Conservation (phyloP, 2,113 vertebrate genomes). For the Aspidoscelis tigris region DNA sequence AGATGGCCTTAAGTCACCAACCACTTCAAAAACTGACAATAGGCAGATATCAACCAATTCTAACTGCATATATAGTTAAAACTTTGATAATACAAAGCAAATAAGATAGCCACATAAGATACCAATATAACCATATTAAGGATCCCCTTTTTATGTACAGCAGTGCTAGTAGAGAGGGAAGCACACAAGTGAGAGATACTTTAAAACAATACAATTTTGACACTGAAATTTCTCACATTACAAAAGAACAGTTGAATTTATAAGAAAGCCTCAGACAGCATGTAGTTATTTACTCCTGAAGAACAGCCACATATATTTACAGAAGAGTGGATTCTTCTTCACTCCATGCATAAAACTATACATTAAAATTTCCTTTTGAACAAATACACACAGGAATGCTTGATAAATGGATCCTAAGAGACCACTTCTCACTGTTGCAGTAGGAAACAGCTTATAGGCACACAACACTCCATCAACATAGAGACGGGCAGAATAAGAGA, state of each 20-base stretch:
- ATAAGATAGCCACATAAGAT: slow-evolving; percentile 4
- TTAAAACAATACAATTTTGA: slow-evolving; percentile 43
- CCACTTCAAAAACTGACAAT: not conserved
- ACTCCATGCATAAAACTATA: slow-evolving; percentile 47
- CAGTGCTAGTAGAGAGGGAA: not conserved
- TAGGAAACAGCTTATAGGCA: slow-evolving; percentile 70
- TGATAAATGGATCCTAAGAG: slow-evolving; percentile 73
- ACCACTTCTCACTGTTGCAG: slow-evolving; percentile 70
- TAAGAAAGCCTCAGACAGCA: slow-evolving; percentile 42
- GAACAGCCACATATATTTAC: slow-evolving; percentile 7
- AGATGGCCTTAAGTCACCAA: not conserved
- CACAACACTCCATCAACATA: slow-evolving; percentile 68
- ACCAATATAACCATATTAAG: slow-evolving; percentile 23
- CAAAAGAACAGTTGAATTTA: slow-evolving; percentile 58
- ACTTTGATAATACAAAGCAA: slow-evolving; percentile 3
- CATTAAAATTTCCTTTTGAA: slow-evolving; percentile 68
- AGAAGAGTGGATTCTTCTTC: slow-evolving; percentile 4
- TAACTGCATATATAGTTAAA: not conserved
- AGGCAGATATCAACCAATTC: slow-evolving; percentile 25
- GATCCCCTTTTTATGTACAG: slow-evolving; percentile 18
- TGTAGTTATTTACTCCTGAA: slow-evolving; percentile 7
- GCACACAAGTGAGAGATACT: slow-evolving; percentile 6
- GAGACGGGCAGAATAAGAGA: slow-evolving; percentile 73
- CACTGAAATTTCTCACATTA: slow-evolving; percentile 15
- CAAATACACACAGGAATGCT: slow-evolving; percentile 65